Conservation (phyloP, 2,888 invertebrate species). For the Tenthredo scrophulariae region DNA sequence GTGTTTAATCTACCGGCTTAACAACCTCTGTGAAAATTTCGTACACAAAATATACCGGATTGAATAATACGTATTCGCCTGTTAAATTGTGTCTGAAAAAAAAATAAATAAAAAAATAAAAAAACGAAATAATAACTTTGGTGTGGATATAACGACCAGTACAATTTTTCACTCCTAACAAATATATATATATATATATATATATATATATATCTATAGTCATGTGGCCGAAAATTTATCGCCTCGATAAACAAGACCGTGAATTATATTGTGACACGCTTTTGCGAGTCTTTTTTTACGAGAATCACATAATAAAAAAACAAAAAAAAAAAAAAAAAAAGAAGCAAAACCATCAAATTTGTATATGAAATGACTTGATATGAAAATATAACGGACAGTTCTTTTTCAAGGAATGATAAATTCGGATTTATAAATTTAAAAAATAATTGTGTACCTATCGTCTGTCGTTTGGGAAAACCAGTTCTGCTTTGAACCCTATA, state of each 20-base stretch:
- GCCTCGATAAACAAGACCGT: not conserved
- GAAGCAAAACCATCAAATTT: too few species aligned
- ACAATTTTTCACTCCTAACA: not conserved
- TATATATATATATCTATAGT: too few species aligned
- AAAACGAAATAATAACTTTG: not conserved
- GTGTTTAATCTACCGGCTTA: not conserved
- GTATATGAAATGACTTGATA: too few species aligned
- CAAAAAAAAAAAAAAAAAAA: not conserved
- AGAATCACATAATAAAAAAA: not conserved
- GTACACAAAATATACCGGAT: not conserved
- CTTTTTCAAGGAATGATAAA: not conserved
- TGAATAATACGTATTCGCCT: not conserved
- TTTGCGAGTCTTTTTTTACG: too few species aligned
- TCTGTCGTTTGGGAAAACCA: too few species aligned
- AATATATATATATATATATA: not conserved
- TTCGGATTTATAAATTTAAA: not conserved
- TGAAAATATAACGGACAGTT: not conserved
- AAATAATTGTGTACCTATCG: not conserved
- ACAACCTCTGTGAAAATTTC: not conserved
- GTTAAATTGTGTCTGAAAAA: not conserved
- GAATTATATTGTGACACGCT: not conserved
- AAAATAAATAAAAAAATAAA: not conserved
- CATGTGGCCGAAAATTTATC: not conserved
- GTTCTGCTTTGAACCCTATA: too few species aligned
- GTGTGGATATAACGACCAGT: not conserved